A percentile compares a stretch with the other conserved stretches of the same genome.
Conservation (phyloP, 2,888 invertebrate species). For the Pterobdella sp. region DNA sequence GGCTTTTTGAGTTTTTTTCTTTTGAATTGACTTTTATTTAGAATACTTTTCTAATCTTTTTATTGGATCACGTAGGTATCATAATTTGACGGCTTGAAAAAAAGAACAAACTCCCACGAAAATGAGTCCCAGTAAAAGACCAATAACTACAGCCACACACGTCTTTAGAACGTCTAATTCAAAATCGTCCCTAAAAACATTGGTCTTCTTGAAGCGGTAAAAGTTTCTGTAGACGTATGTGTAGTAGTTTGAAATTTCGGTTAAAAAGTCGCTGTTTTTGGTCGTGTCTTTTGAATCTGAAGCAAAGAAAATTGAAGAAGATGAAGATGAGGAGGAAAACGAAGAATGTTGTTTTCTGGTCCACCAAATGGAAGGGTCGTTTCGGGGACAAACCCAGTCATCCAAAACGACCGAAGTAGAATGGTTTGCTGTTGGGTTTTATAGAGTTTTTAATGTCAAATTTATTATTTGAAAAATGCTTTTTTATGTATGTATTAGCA, state of each 20-base stretch:
- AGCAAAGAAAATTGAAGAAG: background rate
- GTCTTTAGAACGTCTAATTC: background rate
- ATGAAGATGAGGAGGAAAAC: background rate
- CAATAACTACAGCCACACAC: background rate
- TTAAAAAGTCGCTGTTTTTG: background rate
- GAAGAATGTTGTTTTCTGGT: background rate
- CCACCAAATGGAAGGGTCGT: conserved; percentile 16
- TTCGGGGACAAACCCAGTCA: conserved; percentile 21
- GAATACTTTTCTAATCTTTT: too few species aligned
- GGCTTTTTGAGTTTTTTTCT: too few species aligned
- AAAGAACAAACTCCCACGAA: background rate
- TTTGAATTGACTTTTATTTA: too few species aligned
- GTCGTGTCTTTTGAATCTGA: background rate
- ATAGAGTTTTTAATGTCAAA: too few species aligned
- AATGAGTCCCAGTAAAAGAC: background rate
- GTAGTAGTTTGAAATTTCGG: background rate
- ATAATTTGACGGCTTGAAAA: background rate
- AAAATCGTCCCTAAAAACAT: background rate
- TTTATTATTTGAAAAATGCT: too few species aligned
- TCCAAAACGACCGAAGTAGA: conserved; percentile 15
- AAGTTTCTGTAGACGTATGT: background rate
- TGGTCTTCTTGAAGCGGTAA: background rate
- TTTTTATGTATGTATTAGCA: too few species aligned
- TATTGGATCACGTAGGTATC: too few species aligned
- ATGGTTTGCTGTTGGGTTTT: conserved; percentile 24